Conservation (phyloP, 2,113 vertebrate species). For the Porphyrio hochstetteri region DNA sequence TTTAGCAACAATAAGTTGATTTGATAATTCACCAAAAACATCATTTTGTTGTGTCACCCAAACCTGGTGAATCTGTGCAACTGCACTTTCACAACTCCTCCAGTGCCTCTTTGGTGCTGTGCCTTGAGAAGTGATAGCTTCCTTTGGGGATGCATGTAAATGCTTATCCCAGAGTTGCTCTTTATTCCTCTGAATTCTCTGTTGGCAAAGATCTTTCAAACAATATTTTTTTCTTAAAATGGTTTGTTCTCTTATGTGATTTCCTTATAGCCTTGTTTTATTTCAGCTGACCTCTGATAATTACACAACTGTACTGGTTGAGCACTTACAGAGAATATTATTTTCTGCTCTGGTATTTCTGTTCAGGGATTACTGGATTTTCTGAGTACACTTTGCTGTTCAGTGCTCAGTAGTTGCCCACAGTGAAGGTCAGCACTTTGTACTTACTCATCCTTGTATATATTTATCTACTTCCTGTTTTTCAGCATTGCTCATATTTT, state of each 20-base stretch:
- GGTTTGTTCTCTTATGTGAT: neutral
- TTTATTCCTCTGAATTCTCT: neutral
- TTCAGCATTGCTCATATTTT: neutral
- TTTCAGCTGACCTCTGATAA: neutral
- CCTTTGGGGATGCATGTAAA: neutral
- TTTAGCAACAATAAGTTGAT: neutral
- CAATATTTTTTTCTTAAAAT: neutral
- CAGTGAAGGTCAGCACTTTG: neutral
- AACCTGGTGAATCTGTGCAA: neutral
- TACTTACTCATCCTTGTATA: neutral
- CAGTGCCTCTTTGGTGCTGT: neutral
- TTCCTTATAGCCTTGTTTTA: neutral
- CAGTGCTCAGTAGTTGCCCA: neutral
- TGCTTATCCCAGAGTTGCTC: neutral
- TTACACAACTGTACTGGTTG: neutral
- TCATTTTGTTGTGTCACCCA: neutral
- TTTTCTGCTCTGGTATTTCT: neutral
- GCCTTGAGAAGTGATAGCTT: neutral
- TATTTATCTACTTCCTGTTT: constrained; percentile 35
- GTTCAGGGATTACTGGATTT: neutral
- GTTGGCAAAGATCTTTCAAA: neutral
- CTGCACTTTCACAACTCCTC: neutral
- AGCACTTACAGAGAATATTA: neutral
- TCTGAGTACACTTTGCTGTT: neutral
- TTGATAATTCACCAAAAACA: neutral